A percentile compares a stretch with the other conserved stretches of the same genome.
phyloP scores from a whole-genome alignment of 64 coral and sea anemone species.

The Montipora efflorescens region DNA sequence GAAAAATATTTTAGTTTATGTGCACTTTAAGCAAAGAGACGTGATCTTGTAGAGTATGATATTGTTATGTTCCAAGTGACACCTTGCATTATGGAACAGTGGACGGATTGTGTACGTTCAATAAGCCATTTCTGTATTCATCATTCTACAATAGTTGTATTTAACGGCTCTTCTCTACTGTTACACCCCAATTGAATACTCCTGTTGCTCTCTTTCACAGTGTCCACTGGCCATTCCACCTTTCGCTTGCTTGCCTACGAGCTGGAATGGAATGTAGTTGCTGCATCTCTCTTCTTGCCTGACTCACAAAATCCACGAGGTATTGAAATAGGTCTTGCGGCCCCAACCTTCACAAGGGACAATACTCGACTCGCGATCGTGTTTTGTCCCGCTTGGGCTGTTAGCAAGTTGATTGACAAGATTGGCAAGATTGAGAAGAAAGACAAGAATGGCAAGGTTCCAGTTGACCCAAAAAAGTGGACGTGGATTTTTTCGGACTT shows the following conservation, averaged over 20 bases:
- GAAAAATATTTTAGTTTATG: too few relatives aligned
- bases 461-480: constrained; percentile 24
- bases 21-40: too few relatives aligned
- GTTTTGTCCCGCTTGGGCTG: constrained; percentile 52
- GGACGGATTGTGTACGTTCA: too few relatives aligned
- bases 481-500: constrained; percentile 73
- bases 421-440: neutral
- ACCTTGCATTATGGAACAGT: too few relatives aligned
- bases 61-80: too few relatives aligned
- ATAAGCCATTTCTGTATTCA: too few relatives aligned
- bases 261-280: constrained; percentile 44
- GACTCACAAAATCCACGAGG: neutral
- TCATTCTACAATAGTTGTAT: too few relatives aligned
- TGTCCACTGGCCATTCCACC: neutral
- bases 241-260: constrained; percentile 57
- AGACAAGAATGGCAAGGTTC: too few relatives aligned
- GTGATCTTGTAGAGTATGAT: too few relatives aligned
- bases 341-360: neutral
- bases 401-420: neutral
- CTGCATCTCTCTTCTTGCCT: neutral
- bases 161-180: too few relatives aligned
- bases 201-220: too few relatives aligned
- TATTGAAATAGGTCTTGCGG: neutral
- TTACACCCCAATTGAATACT: too few relatives aligned
- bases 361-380: constrained; percentile 10